Evolutionary conservation across 1,140 invertebrate species (phyloP), one percentile per base, ranked within the genome.

Genomic region (Hypothenemus hampei): DNA sequence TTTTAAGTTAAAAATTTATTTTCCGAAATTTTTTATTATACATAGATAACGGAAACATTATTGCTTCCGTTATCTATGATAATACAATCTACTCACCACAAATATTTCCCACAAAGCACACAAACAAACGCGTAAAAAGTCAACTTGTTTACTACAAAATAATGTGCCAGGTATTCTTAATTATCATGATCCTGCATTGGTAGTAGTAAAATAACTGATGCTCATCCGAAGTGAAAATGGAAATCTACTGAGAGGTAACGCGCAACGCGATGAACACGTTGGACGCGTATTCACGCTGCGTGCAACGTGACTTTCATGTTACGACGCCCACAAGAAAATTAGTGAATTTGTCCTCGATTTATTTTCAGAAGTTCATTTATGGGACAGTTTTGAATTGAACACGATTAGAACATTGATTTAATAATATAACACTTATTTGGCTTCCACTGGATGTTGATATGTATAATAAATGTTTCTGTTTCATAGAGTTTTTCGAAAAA

Each of bases 401-500:
- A 29, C 24, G 11, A 29, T n/a, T n/a, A n/a, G n/a, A n/a, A n/a
- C n/a, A n/a, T n/a, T n/a, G 3, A 39, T 16, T n/a, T 4, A 39
- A 3, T 39, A 39, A 39, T 39, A 15, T 16, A 15, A 39, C 36
- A 16, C 5, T 15, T 19, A 1, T 15, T 39, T 16, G 26, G 13
- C 13, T 8, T 13, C 26, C 26, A 11, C 26, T 31, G 8, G 13
- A 1, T 11, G 26, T 13, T 31, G 10, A 1, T 1, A 31, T 1
- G 1, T 13, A 31, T 3, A 11, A 11, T 13, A 31, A 31, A 11
- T 31, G 26, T 31, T 2, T 31, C 26, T 31, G 3, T 1, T 31
- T 31, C 8, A 8, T 4, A 6, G 8, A 39, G 13, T 18, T 37
- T 16, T 45, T 50, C 59, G 61, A 63, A 68, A 85, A 67, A 81